Conservation (phyloP, 2,888 invertebrate species). For the Chymomyza amoena region DNA sequence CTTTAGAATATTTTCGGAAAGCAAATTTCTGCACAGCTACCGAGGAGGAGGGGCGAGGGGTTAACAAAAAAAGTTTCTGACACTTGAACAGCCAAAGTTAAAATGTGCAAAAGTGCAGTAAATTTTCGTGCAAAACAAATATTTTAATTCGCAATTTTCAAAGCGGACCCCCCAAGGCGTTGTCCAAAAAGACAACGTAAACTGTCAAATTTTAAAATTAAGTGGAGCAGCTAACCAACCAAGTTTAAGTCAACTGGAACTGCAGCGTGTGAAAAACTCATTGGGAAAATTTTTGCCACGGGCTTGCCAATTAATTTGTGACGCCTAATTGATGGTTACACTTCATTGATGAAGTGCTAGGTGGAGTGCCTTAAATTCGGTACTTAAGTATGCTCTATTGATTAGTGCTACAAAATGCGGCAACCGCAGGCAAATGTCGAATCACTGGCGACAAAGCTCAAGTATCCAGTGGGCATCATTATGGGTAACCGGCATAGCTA, state of each 20-base stretch:
- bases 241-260: constrained; percentile 6
- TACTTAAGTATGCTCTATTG: constrained; percentile 8
- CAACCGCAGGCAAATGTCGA: background rate
- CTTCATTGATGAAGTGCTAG: constrained; percentile 55
- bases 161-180: background rate
- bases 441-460: background rate
- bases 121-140: constrained; percentile 34
- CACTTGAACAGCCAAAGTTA: constrained; percentile 39
- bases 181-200: background rate
- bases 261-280: background rate
- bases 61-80: constrained; percentile 41
- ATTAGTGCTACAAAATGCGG: constrained; percentile 11
- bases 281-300: constrained; percentile 10
- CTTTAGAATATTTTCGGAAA: constrained; percentile 2
- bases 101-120: constrained; percentile 45
- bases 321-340: constrained; percentile 65
- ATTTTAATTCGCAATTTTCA: constrained; percentile 34
- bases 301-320: constrained; percentile 63
- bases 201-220: background rate
- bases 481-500: background rate
- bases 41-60: background rate
- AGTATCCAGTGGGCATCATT: background rate
- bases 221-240: background rate
- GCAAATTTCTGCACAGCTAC: constrained; percentile 4
- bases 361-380: constrained; percentile 8